phyloP scores from a whole-genome alignment of 2,888 invertebrate species.

The Spilarctia lutea region DNA sequence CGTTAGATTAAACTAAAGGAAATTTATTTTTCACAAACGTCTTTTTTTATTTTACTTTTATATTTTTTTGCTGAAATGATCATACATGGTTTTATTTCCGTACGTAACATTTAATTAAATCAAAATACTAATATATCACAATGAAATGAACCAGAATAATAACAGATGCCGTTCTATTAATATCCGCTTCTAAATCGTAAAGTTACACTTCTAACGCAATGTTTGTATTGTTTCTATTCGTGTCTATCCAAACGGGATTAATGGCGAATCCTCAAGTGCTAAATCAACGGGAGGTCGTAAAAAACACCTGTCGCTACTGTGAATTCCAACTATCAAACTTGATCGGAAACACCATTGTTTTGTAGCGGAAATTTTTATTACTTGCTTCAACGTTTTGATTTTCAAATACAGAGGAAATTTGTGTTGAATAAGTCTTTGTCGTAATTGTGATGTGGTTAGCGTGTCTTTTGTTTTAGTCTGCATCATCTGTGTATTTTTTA shows the following conservation, averaged over 20 bases:
- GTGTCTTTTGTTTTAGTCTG: not conserved
- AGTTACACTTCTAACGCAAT: constrained; percentile 63
- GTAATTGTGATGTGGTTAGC: not conserved
- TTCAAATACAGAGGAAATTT: constrained; percentile 15
- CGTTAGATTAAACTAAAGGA: not conserved
- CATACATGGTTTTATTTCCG: not conserved
- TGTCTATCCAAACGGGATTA: constrained; percentile 81
- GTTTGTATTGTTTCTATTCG: constrained; percentile 76
- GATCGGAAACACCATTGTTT: constrained; percentile 68
- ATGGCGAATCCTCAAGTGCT: constrained; percentile 78
- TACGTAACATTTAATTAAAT: not conserved
- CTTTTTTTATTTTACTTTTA: not conserved
- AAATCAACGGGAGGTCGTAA: constrained; percentile 82
- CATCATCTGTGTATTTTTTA: not conserved
- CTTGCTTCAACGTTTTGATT: constrained; percentile 40
- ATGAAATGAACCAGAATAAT: constrained; percentile 1
- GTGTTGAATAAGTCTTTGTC: not conserved
- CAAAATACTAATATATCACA: not conserved
- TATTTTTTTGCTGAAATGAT: not conserved
- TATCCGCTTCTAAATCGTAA: constrained; percentile 28
- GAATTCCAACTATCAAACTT: constrained; percentile 75
- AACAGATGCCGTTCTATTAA: constrained; percentile 25
- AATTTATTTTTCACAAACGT: no score
- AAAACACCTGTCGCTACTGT: constrained; percentile 83
- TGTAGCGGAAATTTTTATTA: constrained; percentile 61